Evolutionary conservation across 2,888 invertebrate species (phyloP).

Genomic region (Sycophila texana): DNA sequence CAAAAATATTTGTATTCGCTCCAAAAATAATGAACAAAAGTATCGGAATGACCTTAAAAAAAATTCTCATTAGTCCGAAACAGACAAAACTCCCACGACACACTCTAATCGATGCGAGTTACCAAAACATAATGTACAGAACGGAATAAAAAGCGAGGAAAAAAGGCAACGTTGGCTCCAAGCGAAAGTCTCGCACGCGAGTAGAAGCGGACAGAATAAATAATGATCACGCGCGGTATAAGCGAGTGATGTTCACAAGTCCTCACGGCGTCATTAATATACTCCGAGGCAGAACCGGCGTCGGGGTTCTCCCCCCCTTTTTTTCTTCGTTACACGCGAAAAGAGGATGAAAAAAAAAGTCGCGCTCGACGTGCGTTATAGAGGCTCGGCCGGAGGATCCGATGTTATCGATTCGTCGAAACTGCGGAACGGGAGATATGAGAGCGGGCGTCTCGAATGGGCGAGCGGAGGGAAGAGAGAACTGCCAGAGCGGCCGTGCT

Average conservation of each 20-base stretch:
- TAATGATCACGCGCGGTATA: constrained; percentile 60
- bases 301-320: neutral
- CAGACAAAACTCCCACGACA: too few relatives aligned
- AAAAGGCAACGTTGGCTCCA: neutral
- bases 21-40: too few relatives aligned
- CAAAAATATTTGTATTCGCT: too few relatives aligned
- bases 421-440: constrained; percentile 54
- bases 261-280: constrained; percentile 53
- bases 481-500: constrained; percentile 13
- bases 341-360: neutral
- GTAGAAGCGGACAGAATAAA: constrained; percentile 54
- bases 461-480: constrained; percentile 10
- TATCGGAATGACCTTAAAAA: too few relatives aligned
- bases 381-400: constrained; percentile 45
- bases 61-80: too few relatives aligned
- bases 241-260: constrained; percentile 53
- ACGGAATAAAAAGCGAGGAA: constrained; percentile 4
- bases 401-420: constrained; percentile 63
- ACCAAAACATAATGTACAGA: neutral
- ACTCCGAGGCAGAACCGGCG: constrained; percentile 45
- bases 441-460: constrained; percentile 32
- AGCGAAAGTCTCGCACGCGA: neutral
- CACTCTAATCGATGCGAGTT: too few relatives aligned
- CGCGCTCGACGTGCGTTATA: constrained; percentile 1
- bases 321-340: neutral